Percentiles rank a stretch among this genome's conserved stretches.
Conservation (phyloP, 2,113 vertebrate species). For the Aythya baeri region DNA sequence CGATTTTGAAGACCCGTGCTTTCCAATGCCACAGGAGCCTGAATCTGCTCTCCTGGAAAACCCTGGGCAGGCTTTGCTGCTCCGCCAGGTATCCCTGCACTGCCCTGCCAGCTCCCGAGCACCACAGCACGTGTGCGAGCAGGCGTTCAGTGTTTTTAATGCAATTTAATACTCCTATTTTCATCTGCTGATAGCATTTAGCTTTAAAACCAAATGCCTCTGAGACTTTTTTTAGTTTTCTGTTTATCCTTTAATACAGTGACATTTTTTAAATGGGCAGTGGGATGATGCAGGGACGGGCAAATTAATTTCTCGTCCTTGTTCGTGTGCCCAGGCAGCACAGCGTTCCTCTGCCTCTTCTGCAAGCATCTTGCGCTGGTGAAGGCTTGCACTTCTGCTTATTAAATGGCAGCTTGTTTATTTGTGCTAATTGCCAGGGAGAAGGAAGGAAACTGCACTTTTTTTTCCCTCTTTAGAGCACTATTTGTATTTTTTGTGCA, state of each 20-base stretch:
- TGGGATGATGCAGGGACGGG: accelerated
- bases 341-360: not conserved
- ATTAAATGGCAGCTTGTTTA: constrained; percentile 19
- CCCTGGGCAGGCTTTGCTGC: not conserved
- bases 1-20: not conserved
- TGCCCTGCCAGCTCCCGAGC: not conserved
- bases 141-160: not conserved
- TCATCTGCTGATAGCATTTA: not conserved
- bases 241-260: not conserved
- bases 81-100: not conserved
- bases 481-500: not conserved
- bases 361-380: not conserved
- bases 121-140: not conserved
- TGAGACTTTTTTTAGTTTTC: not conserved
- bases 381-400: not conserved
- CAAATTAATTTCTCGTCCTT: not conserved
- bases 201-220: not conserved
- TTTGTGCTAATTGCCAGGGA: constrained; percentile 38
- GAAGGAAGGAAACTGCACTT: constrained; percentile 4
- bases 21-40: not conserved
- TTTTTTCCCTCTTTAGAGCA: not conserved
- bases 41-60: constrained; percentile 37
- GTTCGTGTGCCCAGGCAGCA: not conserved
- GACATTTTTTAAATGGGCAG: not conserved
- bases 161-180: not conserved